Percentiles rank a stretch among this genome's conserved stretches.
Evolutionary conservation across 2,797 vertebrate species (phyloP).

Genomic region (Malurus splendens): DNA sequence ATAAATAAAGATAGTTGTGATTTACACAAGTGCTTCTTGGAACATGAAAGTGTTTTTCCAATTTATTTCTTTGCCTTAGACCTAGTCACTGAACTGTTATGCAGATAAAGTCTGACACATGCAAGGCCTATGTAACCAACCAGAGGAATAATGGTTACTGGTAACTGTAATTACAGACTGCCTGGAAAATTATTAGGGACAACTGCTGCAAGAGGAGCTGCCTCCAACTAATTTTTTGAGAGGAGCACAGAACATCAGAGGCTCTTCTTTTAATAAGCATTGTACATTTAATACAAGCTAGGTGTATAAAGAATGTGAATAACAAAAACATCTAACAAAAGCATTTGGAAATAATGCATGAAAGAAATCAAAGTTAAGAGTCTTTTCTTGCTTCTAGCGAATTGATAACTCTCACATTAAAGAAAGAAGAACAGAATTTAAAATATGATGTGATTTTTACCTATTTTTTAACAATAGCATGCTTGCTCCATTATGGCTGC

Average conservation of each 20-base stretch:
- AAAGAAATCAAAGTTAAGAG: background rate
- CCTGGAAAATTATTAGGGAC: constrained; percentile 17
- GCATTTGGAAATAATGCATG: background rate
- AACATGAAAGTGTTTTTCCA: background rate
- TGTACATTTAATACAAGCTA: background rate
- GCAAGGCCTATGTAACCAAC: background rate
- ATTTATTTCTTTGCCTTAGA: background rate
- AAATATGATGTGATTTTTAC: background rate
- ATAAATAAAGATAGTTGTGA: background rate
- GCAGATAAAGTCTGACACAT: background rate
- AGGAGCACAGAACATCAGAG: background rate
- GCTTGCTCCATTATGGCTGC: background rate
- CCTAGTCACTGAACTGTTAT: background rate
- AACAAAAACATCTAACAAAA: background rate
- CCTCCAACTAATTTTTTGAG: background rate
- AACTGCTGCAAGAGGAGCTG: constrained; percentile 20
- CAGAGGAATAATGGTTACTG: background rate
- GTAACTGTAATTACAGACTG: constrained; percentile 37
- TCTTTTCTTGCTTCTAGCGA: background rate
- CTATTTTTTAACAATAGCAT: background rate
- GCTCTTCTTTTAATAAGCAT: background rate
- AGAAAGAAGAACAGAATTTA: background rate
- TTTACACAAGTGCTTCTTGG: background rate
- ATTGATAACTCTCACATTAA: background rate
- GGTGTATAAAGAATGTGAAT: background rate